Evolutionary conservation across 2,888 invertebrate species (phyloP).

Genomic region (Flexamia atlantica): DNA sequence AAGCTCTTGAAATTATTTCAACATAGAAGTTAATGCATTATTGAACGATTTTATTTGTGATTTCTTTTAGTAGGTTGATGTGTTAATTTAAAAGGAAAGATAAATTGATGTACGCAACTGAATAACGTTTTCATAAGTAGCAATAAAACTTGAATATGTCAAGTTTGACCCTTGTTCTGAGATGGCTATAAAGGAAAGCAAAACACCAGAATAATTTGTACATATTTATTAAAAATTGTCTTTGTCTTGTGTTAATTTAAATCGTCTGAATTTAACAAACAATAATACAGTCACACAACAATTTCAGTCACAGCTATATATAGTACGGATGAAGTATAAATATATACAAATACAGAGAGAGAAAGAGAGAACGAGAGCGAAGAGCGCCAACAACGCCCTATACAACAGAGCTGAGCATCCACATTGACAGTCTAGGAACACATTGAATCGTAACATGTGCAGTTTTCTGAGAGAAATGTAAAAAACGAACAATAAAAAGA

Average conservation of each 20-base stretch:
- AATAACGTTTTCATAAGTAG: too few relatives aligned
- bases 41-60: too few relatives aligned
- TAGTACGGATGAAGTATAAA: slow-evolving; percentile 65
- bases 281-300: slow-evolving; percentile 68
- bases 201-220: slow-evolving; percentile 42
- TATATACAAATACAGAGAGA: slow-evolving; percentile 65
- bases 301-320: slow-evolving; percentile 68
- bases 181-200: too few relatives aligned
- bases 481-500: slow-evolving; percentile 6
- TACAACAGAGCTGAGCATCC: slow-evolving; percentile 15
- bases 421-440: slow-evolving; percentile 54
- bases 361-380: slow-evolving; percentile 38
- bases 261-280: slow-evolving; percentile 63
- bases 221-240: slow-evolving; percentile 66
- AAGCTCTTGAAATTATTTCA: too few relatives aligned
- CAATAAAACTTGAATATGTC: too few relatives aligned
- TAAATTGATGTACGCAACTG: too few relatives aligned
- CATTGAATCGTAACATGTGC: slow-evolving; percentile 26
- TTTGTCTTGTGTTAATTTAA: slow-evolving; percentile 64
- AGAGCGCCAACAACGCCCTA: slow-evolving; percentile 12
- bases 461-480: slow-evolving; percentile 13
- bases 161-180: too few relatives aligned
- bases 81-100: too few relatives aligned
- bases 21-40: too few relatives aligned
- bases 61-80: too few relatives aligned